Evolutionary conservation across 2,113 vertebrate genomes (phyloP).

Genomic region (Echinops telfairi): DNA sequence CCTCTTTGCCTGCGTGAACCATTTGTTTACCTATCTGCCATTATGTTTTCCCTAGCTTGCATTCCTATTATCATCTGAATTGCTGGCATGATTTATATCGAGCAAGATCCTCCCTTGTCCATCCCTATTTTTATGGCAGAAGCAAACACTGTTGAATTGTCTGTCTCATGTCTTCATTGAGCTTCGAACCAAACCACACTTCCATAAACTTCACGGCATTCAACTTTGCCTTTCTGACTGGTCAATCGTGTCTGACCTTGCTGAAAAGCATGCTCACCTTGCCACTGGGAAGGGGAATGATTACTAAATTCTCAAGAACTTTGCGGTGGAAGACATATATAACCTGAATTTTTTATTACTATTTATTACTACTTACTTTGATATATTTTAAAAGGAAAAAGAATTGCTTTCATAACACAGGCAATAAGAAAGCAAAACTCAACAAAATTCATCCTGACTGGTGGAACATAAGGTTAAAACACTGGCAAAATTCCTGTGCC

Average conservation of each 20-base stretch:
- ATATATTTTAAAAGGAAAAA: slow-evolving; percentile 24
- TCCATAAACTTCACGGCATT: not conserved
- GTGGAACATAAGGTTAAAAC: not conserved
- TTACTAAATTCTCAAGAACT: not conserved
- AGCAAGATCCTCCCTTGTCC: not conserved
- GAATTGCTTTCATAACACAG: not conserved
- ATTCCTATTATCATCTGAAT: not conserved
- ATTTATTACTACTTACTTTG: not conserved
- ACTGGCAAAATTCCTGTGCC: not conserved
- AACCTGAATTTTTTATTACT: not conserved
- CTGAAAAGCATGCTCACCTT: not conserved
- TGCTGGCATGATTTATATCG: not conserved
- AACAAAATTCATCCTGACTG: not conserved
- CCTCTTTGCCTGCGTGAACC: not conserved
- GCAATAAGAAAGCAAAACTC: not conserved
- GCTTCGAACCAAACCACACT: not conserved
- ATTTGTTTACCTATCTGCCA: not conserved
- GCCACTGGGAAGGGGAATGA: not conserved
- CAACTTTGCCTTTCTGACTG: not conserved
- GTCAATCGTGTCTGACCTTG: not conserved
- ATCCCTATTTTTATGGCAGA: not conserved
- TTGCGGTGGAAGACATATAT: not conserved
- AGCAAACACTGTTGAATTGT: not conserved
- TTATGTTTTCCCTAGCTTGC: not conserved
- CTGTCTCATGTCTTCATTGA: not conserved